These are phyloP conservation scores for Pandemis corylana DNA, from an alignment of 2,888 invertebrate species.

Conservation along the genomic window DNA sequence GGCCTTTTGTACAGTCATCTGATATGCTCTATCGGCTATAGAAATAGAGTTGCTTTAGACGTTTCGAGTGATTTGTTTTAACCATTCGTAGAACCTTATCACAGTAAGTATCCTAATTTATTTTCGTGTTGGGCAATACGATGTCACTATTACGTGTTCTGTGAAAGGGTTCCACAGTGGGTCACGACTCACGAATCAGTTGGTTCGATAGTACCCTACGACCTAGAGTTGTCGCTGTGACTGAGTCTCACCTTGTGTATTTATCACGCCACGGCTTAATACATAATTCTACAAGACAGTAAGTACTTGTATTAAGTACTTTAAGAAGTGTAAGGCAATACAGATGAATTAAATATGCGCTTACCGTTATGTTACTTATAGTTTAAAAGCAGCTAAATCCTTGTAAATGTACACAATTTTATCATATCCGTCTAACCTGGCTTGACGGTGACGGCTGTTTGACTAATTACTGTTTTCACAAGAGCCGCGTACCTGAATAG, in stretches of 20 bases:
- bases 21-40: too few relatives aligned
- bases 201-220: not conserved
- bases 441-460: not conserved
- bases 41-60: too few relatives aligned
- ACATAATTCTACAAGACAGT: not conserved
- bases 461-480: constrained; percentile 18
- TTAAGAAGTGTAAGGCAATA: not conserved
- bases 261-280: constrained; percentile 1
- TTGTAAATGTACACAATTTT: constrained; percentile 21
- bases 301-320: not conserved
- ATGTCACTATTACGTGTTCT: too few relatives aligned
- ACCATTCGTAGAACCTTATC: too few relatives aligned
- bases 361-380: too few relatives aligned
- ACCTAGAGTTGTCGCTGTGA: constrained; percentile 17
- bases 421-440: constrained; percentile 10
- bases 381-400: not conserved
- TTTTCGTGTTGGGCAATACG: too few relatives aligned
- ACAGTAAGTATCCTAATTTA: too few relatives aligned
- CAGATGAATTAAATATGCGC: too few relatives aligned
- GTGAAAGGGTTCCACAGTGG: too few relatives aligned
- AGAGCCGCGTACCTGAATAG: constrained; percentile 9
- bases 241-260: constrained; percentile 28
- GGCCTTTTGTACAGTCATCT: not conserved
- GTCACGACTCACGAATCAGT: not conserved
- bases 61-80: too few relatives aligned